Conservation (phyloP, 2,113 vertebrate species). For the Hemibagrus wyckioides region DNA sequence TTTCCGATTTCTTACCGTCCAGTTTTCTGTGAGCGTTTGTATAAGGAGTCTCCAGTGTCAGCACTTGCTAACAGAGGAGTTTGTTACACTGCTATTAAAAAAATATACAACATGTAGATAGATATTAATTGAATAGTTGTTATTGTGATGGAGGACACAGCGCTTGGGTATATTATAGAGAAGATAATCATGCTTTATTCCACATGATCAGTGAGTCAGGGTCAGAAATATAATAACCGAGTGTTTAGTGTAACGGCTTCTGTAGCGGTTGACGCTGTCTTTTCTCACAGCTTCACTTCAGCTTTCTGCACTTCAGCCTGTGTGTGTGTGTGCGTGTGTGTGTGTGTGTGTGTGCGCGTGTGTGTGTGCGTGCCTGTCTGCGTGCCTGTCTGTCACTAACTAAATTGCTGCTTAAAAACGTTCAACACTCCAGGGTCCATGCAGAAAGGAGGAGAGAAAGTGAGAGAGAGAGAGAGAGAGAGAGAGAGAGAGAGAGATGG, state of each 20-base stretch:
- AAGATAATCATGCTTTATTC: background rate
- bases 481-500: slow-evolving; percentile 24
- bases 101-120: background rate
- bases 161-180: background rate
- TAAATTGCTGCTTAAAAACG: background rate
- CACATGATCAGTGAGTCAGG: background rate
- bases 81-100: background rate
- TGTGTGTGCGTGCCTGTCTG: background rate
- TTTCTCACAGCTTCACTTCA: slow-evolving; percentile 29
- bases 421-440: slow-evolving; percentile 2
- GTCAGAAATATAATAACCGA: background rate
- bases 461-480: background rate
- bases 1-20: background rate
- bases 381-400: slow-evolving; percentile 1
- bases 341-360: slow-evolving; percentile 9
- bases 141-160: background rate
- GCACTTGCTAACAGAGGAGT: background rate
- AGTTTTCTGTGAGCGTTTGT: background rate
- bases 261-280: background rate
- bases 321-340: background rate
- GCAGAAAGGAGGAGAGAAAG: background rate
- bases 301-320: slow-evolving; percentile 13
- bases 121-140: too few species aligned
- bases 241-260: background rate
- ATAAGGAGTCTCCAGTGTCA: background rate